Conservation (phyloP, 2,113 vertebrate genomes). For the Neotoma lepida region DNA sequence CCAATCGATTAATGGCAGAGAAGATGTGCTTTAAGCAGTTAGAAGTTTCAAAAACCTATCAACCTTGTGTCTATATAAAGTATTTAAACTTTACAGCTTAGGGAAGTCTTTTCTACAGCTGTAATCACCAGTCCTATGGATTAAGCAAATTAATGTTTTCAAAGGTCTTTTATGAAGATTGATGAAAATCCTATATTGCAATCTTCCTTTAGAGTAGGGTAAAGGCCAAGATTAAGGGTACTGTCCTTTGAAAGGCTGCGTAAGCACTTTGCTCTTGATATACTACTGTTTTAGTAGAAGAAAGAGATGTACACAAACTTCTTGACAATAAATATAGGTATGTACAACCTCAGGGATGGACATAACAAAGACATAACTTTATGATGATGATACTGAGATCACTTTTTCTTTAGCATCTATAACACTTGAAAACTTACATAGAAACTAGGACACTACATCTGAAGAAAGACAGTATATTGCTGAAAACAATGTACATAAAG, state of each 20-base stretch:
- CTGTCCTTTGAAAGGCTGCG: conserved; percentile 26
- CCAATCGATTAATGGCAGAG: background rate
- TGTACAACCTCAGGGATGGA: background rate
- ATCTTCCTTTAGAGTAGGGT: conserved; percentile 22
- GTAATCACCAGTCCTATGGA: conserved; percentile 55
- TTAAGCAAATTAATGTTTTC: conserved; percentile 70
- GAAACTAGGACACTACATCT: background rate
- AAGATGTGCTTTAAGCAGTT: conserved; percentile 53
- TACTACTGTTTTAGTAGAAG: background rate
- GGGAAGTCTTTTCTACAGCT: conserved; percentile 32
- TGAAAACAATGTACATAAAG: conserved; percentile 2
- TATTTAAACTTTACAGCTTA: conserved; percentile 17
- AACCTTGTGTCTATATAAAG: conserved; percentile 27
- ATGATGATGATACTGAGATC: background rate
- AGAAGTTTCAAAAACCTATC: conserved; percentile 61
- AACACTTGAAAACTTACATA: conserved; percentile 8
- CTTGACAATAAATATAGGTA: conserved; percentile 14
- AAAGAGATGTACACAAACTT: background rate
- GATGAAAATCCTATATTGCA: conserved; percentile 64
- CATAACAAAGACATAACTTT: conserved; percentile 26
- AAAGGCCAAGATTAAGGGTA: background rate
- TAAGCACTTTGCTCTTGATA: conserved; percentile 42
- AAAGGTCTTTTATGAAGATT: conserved; percentile 56
- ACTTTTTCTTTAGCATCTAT: background rate
- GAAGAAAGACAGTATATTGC: background rate